Percentiles rank a stretch among this genome's conserved stretches.
Conservation (phyloP, 2,888 invertebrate genomes). For the Nomada goodeniana region DNA sequence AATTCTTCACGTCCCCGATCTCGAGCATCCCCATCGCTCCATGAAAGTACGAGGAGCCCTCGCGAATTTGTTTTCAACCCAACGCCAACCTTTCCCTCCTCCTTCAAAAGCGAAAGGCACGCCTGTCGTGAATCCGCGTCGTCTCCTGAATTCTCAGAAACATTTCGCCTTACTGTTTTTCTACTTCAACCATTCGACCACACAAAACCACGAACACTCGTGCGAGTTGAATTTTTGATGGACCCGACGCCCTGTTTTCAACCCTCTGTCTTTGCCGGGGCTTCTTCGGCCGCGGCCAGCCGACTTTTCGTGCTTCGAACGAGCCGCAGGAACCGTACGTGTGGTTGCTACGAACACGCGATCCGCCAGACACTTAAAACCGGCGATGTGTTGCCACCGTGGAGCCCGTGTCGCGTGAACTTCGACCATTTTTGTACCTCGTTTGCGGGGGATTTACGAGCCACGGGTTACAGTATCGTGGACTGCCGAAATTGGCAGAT, state of each 20-base stretch:
- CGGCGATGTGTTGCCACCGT: slow-evolving; percentile 15
- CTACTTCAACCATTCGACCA: slow-evolving; percentile 8
- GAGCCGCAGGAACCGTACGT: slow-evolving; percentile 27
- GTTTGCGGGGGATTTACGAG: slow-evolving; percentile 49
- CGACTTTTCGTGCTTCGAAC: slow-evolving; percentile 17
- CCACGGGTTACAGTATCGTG: slow-evolving; percentile 31
- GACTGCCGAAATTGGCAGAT: slow-evolving; percentile 50
- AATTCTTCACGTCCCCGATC: too few relatives aligned
- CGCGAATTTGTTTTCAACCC: background rate
- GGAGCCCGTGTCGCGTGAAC: slow-evolving; percentile 39
- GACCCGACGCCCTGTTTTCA: slow-evolving; percentile 25
- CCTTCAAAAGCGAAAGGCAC: background rate
- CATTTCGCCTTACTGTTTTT: slow-evolving; percentile 57
- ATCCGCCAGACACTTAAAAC: slow-evolving; percentile 27
- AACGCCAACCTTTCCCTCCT: background rate
- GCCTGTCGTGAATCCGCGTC: slow-evolving; percentile 8
- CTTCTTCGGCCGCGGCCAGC: background rate
- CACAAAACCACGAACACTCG: slow-evolving; percentile 46
- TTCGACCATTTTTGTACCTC: slow-evolving; percentile 48
- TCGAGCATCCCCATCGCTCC: background rate
- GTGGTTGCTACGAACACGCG: slow-evolving; percentile 41
- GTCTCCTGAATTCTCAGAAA: slow-evolving; percentile 70
- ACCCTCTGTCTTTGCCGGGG: slow-evolving; percentile 23
- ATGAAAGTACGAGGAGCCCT: background rate
- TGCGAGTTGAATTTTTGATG: slow-evolving; percentile 68